Conservation (phyloP, 2,113 vertebrate species). For the Corythornis cristatus region DNA sequence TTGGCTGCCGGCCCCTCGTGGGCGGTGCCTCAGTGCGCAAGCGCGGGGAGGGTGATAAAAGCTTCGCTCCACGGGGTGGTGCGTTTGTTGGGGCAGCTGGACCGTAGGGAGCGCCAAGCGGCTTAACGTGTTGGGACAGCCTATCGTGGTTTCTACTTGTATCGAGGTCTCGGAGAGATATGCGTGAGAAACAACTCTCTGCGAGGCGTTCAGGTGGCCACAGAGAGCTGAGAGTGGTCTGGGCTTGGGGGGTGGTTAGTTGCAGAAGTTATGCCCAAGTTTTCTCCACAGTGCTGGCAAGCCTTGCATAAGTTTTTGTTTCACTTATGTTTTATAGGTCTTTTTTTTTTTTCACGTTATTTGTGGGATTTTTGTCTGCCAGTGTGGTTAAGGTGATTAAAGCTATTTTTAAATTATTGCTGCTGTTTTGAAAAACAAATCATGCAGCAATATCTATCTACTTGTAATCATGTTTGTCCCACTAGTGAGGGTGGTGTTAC, state of each 20-base stretch:
- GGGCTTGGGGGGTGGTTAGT: neutral
- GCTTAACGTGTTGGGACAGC: too few species aligned
- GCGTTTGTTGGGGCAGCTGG: too few species aligned
- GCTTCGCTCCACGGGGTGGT: too few species aligned
- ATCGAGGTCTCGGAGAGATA: too few species aligned
- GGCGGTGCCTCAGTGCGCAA: neutral
- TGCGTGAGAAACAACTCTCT: too few species aligned
- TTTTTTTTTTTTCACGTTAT: neutral
- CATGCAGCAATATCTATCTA: rapidly evolving
- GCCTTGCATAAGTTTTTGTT: too few species aligned
- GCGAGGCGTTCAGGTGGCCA: neutral
- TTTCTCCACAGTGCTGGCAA: rapidly evolving
- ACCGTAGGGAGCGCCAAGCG: too few species aligned
- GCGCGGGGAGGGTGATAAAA: too few species aligned
- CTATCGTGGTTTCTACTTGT: rapidly evolving
- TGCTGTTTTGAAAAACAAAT: too few species aligned
- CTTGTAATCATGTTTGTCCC: rapidly evolving
- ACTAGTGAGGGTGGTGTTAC: neutral
- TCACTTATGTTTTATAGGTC: too few species aligned
- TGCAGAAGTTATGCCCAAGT: rapidly evolving
- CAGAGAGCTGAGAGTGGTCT: rapidly evolving
- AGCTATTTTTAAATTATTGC: too few species aligned
- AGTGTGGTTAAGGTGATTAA: neutral
- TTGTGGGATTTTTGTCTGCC: too few species aligned
- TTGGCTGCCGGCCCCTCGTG: neutral